Conservation (phyloP, 2,113 vertebrate genomes). For the Egretta garzetta region DNA sequence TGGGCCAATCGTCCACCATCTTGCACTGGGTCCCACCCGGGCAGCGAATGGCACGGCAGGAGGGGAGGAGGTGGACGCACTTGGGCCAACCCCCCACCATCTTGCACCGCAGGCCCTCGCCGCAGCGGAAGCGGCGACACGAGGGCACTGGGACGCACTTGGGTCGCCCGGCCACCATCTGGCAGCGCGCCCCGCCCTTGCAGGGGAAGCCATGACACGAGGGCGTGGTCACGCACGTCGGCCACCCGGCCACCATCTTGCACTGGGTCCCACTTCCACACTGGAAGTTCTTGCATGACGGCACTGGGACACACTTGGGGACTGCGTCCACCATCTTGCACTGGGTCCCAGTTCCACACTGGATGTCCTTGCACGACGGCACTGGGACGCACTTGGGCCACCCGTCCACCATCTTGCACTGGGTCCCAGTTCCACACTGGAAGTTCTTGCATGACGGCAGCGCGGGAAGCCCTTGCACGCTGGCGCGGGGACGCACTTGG, state of each 20-base stretch:
- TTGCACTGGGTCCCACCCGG: neutral
- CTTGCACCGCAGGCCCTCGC: neutral
- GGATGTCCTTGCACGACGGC: rapidly evolving
- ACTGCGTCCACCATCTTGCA: neutral
- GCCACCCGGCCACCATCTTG: neutral
- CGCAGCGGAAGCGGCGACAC: neutral
- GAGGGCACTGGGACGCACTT: neutral
- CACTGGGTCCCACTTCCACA: rapidly evolving
- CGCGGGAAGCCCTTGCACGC: no score
- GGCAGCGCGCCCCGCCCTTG: neutral
- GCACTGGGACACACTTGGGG: rapidly evolving
- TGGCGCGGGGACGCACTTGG: neutral
- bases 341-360: rapidly evolving
- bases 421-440: rapidly evolving
- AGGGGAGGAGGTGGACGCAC: neutral
- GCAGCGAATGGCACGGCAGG: neutral
- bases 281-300: rapidly evolving
- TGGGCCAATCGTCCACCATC: neutral
- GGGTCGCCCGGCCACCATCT: neutral
- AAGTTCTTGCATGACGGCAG: neutral
- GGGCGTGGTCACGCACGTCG: neutral
- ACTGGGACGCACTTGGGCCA: rapidly evolving
- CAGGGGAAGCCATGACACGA: neutral
- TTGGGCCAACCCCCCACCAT: neutral
- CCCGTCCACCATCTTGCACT: neutral